A percentile compares a stretch with the other conserved stretches of the same genome.
phyloP scores from a whole-genome alignment of 2,797 vertebrate genomes.

The Hoplostethus atlanticus region DNA sequence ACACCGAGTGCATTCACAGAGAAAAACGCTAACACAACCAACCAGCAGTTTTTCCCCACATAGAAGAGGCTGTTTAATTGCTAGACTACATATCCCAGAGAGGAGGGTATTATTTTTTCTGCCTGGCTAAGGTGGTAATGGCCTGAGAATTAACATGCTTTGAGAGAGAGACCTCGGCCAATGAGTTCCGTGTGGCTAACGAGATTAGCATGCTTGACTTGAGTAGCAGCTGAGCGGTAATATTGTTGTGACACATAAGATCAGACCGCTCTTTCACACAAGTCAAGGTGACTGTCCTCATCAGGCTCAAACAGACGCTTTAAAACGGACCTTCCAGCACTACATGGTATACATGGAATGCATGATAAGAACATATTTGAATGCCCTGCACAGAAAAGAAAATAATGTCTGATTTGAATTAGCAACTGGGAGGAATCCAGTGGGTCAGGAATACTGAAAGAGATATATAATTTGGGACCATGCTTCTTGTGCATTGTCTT shows the following conservation, averaged over 20 bases:
- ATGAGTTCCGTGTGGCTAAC: constrained; percentile 62
- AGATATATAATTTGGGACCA: no score
- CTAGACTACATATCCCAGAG: constrained; percentile 26
- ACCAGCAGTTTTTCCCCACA: constrained; percentile 24
- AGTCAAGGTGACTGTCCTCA: constrained; percentile 49
- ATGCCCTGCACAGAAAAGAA: no score
- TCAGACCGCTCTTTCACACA: constrained; percentile 50
- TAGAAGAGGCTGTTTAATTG: constrained; percentile 42
- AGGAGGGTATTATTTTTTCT: constrained; percentile 56
- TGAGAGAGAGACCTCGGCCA: constrained; percentile 47
- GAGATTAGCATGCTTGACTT: constrained; percentile 67
- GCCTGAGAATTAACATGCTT: constrained; percentile 68
- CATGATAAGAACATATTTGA: no score
- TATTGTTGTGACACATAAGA: constrained; percentile 65
- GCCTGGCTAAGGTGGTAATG: constrained; percentile 61
- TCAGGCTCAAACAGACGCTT: constrained; percentile 1
- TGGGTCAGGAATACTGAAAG: no score
- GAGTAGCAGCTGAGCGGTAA: constrained; percentile 66
- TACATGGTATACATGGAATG: no score
- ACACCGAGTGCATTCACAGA: constrained; percentile 3
- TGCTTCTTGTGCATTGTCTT: no score
- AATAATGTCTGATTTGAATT: no score
- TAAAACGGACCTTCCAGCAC: background rate
- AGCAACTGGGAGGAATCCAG: no score
- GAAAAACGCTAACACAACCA: constrained; percentile 13